Conservation (phyloP, 1,140 invertebrate species). For the Drosophila varians region DNA sequence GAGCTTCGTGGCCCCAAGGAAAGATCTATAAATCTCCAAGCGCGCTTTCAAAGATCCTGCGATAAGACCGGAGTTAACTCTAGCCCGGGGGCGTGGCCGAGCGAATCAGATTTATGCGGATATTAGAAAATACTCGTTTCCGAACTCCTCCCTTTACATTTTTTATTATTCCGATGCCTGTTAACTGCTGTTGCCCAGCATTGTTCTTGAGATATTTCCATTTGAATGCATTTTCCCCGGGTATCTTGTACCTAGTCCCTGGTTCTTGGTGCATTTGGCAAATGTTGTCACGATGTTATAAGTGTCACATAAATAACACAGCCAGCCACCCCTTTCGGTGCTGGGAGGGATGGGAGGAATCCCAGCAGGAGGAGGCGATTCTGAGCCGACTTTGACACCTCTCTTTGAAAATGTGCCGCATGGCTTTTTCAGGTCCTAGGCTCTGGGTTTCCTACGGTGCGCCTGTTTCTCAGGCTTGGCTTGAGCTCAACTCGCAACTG, state of each 20-base stretch:
- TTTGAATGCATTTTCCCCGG: constrained; percentile 44
- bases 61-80: constrained; percentile 13
- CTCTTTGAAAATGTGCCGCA: constrained; percentile 30
- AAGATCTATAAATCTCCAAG: constrained; percentile 63
- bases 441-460: constrained; percentile 10
- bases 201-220: constrained; percentile 52
- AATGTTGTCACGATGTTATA: constrained; percentile 43
- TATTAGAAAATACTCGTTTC: constrained; percentile 49
- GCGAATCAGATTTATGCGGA: constrained; percentile 51
- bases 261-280: constrained; percentile 15
- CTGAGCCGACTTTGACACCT: constrained; percentile 48
- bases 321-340: constrained; percentile 35
- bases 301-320: constrained; percentile 64
- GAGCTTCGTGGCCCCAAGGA: constrained; percentile 31
- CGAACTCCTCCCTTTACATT: constrained; percentile 4
- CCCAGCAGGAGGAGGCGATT: constrained; percentile 31
- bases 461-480: constrained; percentile 32
- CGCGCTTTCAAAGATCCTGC: constrained; percentile 40
- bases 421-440: neutral
- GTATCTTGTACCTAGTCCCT: no score
- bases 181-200: constrained; percentile 9
- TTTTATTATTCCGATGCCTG: constrained; percentile 1
- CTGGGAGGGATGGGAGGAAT: constrained; percentile 26
- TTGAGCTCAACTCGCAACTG: constrained; percentile 12
- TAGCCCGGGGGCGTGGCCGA: constrained; percentile 28